Evolutionary conservation across 2,113 vertebrate species (phyloP), one percentile per base, ranked within the genome.

Genomic region (Petrocephalus zakoni): DNA sequence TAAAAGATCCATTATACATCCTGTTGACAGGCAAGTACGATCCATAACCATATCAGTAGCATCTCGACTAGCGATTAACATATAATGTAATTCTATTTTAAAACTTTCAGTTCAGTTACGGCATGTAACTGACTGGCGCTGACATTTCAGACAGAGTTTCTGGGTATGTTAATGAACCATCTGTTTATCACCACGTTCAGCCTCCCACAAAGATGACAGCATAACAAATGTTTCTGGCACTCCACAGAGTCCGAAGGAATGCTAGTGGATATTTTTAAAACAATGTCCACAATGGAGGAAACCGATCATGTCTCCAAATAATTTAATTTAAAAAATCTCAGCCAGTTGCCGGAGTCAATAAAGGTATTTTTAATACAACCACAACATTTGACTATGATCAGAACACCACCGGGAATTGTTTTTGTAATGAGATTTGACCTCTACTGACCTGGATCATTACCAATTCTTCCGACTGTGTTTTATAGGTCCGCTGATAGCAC

Each of bases 71-170:
- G 34, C 6, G 34, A 78, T 78, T 78, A 78, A 78, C 72, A 78
- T 78, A 78, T 78, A 78, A 78, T 78, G 72, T 13, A 42, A 78
- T 78, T 78, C 72, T 78, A 78, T 78, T 78, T 78, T 78, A 78
- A 78, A 78, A 42, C 72, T 78, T 78, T 42, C 15, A 19, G 68
- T 17, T 15, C 34, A 42, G 72, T 17, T 78, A 42, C 34, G 17
- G 72, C 6, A 6, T 78, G 29, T 42, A 78, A 42, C 72, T 78
- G 72, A 78, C 15, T 78, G 72, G 34, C 34, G 17, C 13, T 78
- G 72, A 78, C 72, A 78, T 78, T 78, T 78, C 72, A 78, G 72
- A 78, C 72, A 78, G 34, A 78, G 42, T 37, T 42, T 78, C 72
- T 78, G 72, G 72, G 34, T 78, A 78, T 78, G 72, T 78, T 78